Evolutionary conservation across 2,113 vertebrate genomes (phyloP), one percentile per base, ranked within the genome.

Genomic region (Melanostigma gelatinosum): DNA sequence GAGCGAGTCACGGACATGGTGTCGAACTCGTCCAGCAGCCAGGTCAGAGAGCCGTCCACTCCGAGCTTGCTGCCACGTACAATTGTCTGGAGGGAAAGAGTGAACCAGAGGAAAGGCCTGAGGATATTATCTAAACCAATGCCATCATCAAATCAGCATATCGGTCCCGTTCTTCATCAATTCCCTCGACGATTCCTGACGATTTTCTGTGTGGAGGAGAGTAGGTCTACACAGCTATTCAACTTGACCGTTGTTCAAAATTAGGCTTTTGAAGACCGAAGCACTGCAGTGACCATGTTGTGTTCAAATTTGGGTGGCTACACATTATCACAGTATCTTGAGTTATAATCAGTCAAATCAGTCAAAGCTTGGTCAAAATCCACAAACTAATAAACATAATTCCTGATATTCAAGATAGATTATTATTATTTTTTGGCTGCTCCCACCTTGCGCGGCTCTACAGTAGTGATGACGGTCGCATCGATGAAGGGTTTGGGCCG

Each of bases 1-100:
- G 98, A 98, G 79, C 97, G 97, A 0, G 96, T 97, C 81, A 99
- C 97, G 0, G 97, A 98, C 96, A 99, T 97, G 85, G 94, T 96
- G 91, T 98, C 96, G 78, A 98, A 98, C 85, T 97, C 97, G 7
- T 97, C 97, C 80, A 99, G 89, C 72, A 99, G 95, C 97, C 97
- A 97, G 0, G 96, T 96, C 54, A 99, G 94, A 10, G 97, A 97
- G 76, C 97, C 97, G 27, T 97, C 97, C 69, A 92, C 94, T 40
- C 94, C 93, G 0, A 96, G 83, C 91, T 96, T 97, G 90, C 92
- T 97, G 88, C 97, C 97, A 4, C 97, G 94, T 4, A 98, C 97
- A 58, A 99, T 99, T 74, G 95, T 95, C 97, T 98, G 82, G 8
- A 73, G 22, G 77, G 4, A 54, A 6, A 48, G 34, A 58, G 27